Conservation (phyloP, 2,888 invertebrate genomes). For the Andrena camellia region DNA sequence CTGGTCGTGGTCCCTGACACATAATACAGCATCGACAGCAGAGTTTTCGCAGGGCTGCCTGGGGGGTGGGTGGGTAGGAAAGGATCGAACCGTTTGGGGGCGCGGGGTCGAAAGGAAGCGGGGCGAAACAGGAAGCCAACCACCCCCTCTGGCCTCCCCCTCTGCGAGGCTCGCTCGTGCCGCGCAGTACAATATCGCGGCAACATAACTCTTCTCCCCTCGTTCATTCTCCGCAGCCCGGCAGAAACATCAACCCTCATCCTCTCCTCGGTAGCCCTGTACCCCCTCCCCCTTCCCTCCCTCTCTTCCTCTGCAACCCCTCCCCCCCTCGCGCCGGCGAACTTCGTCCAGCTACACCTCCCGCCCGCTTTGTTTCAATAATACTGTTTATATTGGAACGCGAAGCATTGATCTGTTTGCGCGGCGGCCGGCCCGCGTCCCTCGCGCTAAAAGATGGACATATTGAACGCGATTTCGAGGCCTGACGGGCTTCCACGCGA, state of each 20-base stretch:
- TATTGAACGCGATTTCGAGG: conserved; percentile 74
- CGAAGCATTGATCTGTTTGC: conserved; percentile 85
- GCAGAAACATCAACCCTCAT: conserved; percentile 83
- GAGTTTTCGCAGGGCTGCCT: conserved; percentile 62
- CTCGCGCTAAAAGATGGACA: conserved; percentile 83
- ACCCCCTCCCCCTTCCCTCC: conserved; percentile 23
- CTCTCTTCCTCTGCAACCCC: conserved; percentile 23
- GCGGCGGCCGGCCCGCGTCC: conserved; percentile 76
- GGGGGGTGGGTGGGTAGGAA: conserved; percentile 14
- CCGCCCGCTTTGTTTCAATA: conserved; percentile 85
- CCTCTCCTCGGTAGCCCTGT: conserved; percentile 67
- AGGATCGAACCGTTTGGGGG: conserved; percentile 56
- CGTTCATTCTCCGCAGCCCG: conserved; percentile 80
- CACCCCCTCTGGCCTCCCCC: conserved; percentile 15
- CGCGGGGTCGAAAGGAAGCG: conserved; percentile 54
- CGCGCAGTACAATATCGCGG: conserved; percentile 85
- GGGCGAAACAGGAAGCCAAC: conserved; percentile 70
- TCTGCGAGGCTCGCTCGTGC: conserved; percentile 80
- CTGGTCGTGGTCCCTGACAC: conserved; percentile 68
- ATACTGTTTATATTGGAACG: conserved; percentile 85
- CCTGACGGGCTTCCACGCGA: neutral
- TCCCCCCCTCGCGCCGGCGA: conserved; percentile 36
- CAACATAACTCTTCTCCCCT: conserved; percentile 85
- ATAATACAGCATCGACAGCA: conserved; percentile 81
- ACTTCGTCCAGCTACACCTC: conserved; percentile 74